Conservation (phyloP, 2,888 invertebrate species). For the Amphipoea lucens region DNA sequence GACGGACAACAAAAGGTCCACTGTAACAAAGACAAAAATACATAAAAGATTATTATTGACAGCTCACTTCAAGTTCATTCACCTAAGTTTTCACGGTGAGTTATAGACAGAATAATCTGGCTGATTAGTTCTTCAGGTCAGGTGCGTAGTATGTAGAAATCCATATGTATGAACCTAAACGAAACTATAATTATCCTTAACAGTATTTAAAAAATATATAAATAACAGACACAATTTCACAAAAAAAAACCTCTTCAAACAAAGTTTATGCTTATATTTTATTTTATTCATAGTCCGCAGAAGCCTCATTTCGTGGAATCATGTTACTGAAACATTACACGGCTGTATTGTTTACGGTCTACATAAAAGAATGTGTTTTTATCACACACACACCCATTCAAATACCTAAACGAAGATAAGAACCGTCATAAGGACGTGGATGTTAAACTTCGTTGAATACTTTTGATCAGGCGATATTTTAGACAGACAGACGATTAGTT, state of each 20-base stretch:
- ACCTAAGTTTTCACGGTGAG: no score
- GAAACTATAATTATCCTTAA: no score
- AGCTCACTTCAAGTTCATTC: no score
- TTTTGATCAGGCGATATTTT: slow-evolving; percentile 40
- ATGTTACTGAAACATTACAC: slow-evolving; percentile 74
- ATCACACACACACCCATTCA: slow-evolving; percentile 61
- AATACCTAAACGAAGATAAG: slow-evolving; percentile 25
- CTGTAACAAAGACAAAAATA: no score
- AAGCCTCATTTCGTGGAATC: slow-evolving; percentile 53
- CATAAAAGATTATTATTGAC: no score
- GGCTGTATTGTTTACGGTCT: slow-evolving; percentile 80
- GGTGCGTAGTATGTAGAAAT: no score
- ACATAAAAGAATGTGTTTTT: slow-evolving; percentile 79
- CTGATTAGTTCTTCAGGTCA: no score
- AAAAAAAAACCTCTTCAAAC: slow-evolving; percentile 5
- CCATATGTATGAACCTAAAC: no score
- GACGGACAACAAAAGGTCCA: no score
- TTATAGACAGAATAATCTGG: no score
- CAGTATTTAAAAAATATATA: background rate
- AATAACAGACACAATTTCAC: slow-evolving; percentile 3
- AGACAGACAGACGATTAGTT: background rate
- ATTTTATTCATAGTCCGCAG: slow-evolving; percentile 45
- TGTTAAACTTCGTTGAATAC: slow-evolving; percentile 43
- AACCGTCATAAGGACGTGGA: slow-evolving; percentile 19
- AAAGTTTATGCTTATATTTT: slow-evolving; percentile 39